A percentile compares a stretch with the other conserved stretches of the same genome.
phyloP scores from a whole-genome alignment of 2,113 vertebrate species.

The Ploceus nigricollis region DNA sequence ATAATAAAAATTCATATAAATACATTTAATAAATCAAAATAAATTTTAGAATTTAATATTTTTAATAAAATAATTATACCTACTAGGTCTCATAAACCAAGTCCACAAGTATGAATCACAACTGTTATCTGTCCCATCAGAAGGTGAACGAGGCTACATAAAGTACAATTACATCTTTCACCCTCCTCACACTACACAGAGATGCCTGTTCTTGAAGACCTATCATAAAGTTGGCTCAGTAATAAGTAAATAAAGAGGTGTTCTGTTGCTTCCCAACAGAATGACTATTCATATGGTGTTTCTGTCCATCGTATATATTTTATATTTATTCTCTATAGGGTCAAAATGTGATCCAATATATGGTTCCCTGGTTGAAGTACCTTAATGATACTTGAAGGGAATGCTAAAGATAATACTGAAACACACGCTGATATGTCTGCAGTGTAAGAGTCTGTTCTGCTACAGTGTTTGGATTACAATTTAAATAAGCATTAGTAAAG shows the following conservation, averaged over 20 bases:
- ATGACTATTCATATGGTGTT: background rate
- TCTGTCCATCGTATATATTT: background rate
- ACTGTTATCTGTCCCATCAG: background rate
- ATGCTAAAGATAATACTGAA: background rate
- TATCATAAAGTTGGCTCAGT: background rate
- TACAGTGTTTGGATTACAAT: background rate
- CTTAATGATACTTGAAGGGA: background rate
- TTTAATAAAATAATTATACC: background rate
- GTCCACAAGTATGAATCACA: background rate
- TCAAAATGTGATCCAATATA: background rate
- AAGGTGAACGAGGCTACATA: background rate
- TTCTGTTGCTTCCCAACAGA: background rate
- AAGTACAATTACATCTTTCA: background rate
- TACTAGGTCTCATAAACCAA: background rate
- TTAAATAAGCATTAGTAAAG: background rate
- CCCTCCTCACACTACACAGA: background rate
- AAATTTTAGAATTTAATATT: background rate
- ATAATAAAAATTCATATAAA: background rate
- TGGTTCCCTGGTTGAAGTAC: background rate
- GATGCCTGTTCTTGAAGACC: background rate
- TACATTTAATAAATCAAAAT: background rate
- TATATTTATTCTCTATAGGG: background rate
- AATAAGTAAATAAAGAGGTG: background rate
- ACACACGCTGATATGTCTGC: background rate
- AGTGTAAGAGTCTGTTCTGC: background rate